These are phyloP conservation scores for Bostrychus sinensis DNA, from an alignment of 2,113 vertebrate species.

Conservation along the genomic window DNA sequence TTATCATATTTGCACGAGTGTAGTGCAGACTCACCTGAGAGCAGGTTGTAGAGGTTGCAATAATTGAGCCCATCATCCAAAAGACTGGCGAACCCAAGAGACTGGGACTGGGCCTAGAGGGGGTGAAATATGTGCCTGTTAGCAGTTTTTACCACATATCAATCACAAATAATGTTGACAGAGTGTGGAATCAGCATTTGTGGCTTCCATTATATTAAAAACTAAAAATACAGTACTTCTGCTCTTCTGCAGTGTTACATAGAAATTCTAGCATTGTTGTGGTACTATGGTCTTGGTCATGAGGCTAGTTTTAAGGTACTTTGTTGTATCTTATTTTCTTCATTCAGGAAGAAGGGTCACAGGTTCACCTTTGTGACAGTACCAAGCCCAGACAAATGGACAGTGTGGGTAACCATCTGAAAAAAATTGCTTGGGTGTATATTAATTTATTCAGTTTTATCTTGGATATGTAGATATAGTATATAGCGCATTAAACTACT, in stretches of 20 bases:
- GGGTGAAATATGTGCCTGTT: not conserved
- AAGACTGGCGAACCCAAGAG: constrained; percentile 42
- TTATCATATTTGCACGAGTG: not conserved
- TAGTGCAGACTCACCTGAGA: constrained; percentile 23
- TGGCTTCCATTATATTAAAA: too few species aligned
- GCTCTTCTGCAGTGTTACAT: not conserved
- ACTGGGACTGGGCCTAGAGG: constrained; percentile 24
- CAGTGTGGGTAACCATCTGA: too few species aligned
- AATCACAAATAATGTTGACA: constrained; percentile 2
- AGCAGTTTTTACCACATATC: not conserved
- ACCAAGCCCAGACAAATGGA: too few species aligned
- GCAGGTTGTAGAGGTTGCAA: constrained; percentile 53
- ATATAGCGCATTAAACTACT: too few species aligned
- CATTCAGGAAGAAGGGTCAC: too few species aligned
- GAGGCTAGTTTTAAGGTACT: too few species aligned
- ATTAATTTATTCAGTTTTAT: too few species aligned
- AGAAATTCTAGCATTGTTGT: not conserved
- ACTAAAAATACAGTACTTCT: not conserved
- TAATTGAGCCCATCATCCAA: constrained; percentile 47
- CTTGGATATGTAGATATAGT: too few species aligned
- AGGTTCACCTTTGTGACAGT: too few species aligned
- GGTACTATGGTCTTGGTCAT: not conserved
- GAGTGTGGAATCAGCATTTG: constrained; percentile 1
- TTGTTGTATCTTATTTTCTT: too few species aligned
- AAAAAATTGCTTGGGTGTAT: too few species aligned